These are phyloP conservation scores for Eilema depressum DNA, from an alignment of 2,888 invertebrate species.

Conservation along the genomic window DNA sequence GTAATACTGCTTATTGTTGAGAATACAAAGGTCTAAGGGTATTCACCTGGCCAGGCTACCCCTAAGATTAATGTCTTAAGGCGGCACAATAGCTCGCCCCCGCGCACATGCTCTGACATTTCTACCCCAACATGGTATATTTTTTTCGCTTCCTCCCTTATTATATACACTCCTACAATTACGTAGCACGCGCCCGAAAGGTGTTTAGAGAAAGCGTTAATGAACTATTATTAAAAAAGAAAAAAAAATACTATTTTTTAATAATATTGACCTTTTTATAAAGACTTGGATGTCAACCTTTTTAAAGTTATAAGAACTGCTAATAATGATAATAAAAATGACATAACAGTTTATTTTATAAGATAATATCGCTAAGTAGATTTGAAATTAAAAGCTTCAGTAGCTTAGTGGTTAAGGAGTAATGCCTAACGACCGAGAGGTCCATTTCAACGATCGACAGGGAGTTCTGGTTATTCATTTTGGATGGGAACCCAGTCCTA, in stretches of 20 bases:
- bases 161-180: slow-evolving; percentile 70
- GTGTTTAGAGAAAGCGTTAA: slow-evolving; percentile 82
- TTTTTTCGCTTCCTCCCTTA: slow-evolving; percentile 77
- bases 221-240: slow-evolving; percentile 66
- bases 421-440: too few species aligned
- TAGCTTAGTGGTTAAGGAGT: too few species aligned
- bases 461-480: too few species aligned
- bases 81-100: slow-evolving; percentile 74
- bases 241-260: slow-evolving; percentile 47
- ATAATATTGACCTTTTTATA: slow-evolving; percentile 41
- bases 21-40: slow-evolving; percentile 63
- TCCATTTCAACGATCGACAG: too few species aligned
- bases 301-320: slow-evolving; percentile 13
- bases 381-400: too few species aligned
- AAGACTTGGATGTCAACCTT: slow-evolving; percentile 32
- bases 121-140: slow-evolving; percentile 69
- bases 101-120: slow-evolving; percentile 82
- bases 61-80: slow-evolving; percentile 82
- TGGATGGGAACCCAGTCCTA: too few species aligned
- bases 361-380: neutral
- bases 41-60: slow-evolving; percentile 79
- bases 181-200: slow-evolving; percentile 80
- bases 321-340: neutral
- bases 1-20: slow-evolving; percentile 36
- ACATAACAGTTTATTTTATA: neutral